Base-by-base conservation (phyloP, 2,888 invertebrate genomes). In the Nomada ferruginata region DNA sequence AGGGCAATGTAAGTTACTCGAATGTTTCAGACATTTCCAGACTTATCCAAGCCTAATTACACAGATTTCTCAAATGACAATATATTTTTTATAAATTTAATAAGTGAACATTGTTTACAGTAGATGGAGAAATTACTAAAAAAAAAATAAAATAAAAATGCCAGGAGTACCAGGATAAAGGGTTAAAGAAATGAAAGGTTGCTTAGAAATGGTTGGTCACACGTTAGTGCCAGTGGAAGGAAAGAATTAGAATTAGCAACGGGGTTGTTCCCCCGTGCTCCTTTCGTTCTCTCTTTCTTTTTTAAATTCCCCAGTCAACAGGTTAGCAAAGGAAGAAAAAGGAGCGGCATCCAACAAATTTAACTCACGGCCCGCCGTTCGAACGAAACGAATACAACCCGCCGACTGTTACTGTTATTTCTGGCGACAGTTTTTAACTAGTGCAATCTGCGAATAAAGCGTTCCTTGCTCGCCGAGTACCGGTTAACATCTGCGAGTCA, bases 401-500 rank as follows among this genome's bases (percentile, higher is more conserved):
- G 52, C 44, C 73, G 79, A 66, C 44, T 80, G 80, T 80, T 80
- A 61, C 63, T 47, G 82, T 81, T 82, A 82, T 83, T 83, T 82
- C 82, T 77, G 82, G 84, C 76, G 82, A 86, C 87, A 86, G 78
- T 85, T 86, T 86, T 84, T 81, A 78, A 72, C 73, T 66, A 63
- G 82, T 36, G 73, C 73, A 76, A 86, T 86, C 84, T 78, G 72
- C 84, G 77, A 78, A 78, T 81, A 76, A 84, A 84, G 77, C 84
- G 81, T 65, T 64, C 74, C 80, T 63, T 50, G 73, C 82, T 79
- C 64, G 57, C 60, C 68, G 42, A 64, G 78, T 70, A 29, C 53
- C 64, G 65, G 73, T 79, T 76, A 84, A 86, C 85, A 85, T 85
- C 85, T 85, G 85, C 82, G 84, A 82, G 85, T 86, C 87, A 74